Evolutionary conservation across 2,888 invertebrate genomes (phyloP), one percentile per base, ranked within the genome.

Genomic region (Cremastinae sp.): DNA sequence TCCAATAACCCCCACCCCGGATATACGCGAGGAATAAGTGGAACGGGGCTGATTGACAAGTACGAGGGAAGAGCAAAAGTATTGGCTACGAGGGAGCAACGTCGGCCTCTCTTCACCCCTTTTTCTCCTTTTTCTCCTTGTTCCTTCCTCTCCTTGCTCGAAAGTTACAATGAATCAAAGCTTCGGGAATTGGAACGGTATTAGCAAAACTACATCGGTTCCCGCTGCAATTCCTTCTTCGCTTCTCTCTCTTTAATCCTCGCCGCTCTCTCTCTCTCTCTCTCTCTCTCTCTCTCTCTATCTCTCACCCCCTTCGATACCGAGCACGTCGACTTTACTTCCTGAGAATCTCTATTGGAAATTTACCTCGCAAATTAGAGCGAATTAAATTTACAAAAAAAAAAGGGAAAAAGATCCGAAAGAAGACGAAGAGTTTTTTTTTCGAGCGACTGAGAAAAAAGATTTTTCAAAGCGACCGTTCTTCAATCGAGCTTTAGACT

Each of bases 311-410:
- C 41, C 14, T 9, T n/a, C 45, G 5, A 16, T 20, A 43, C 43
- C 38, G 20, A 38, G 56, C 66, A 61, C 69, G 51, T 61, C 68
- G 51, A 49, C 56, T 36, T 64, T 74, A 59, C 70, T 70, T 61
- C 36, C 53, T 74, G 80, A 83, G 85, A 85, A 86, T 84, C 84
- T 83, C 86, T 86, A 87, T 87, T 84, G 86, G 86, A 87, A 87
- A 88, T 87, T 88, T 87, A 87, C 86, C 86, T 87, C 86, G 85
- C 86, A 87, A 87, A 88, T 88, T 88, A 87, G 83, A 85, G 86
- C 83, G 84, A 86, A 87, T 87, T 87, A 86, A 87, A 88, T 87
- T 87, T n/a, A n/a, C n/a, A n/a, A n/a, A n/a, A 84, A 86, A 87
- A 87, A 86, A 87, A 87, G 81, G 51, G 20, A 51, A 2, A 8